These are phyloP conservation scores for Polypedilum vanderplanki DNA, from an alignment of 1,140 invertebrate species.

Conservation along the genomic window DNA sequence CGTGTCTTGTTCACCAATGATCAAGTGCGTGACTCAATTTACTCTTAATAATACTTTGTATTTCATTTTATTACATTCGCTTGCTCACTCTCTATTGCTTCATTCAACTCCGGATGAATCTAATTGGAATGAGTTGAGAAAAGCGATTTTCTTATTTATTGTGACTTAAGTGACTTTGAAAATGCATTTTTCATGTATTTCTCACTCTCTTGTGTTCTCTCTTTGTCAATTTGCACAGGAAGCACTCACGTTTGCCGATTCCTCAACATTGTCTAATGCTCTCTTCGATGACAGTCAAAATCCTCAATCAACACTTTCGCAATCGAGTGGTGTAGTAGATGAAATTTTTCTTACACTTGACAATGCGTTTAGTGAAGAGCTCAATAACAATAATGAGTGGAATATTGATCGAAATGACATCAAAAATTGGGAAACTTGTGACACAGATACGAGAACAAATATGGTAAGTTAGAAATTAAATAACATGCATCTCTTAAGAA, in stretches of 20 bases:
- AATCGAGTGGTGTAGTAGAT: conserved; percentile 48
- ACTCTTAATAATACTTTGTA: too few relatives aligned
- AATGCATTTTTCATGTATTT: conserved; percentile 6
- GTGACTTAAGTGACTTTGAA: conserved; percentile 9
- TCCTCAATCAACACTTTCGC: conserved; percentile 25
- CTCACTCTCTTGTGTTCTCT: not conserved
- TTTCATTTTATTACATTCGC: too few relatives aligned
- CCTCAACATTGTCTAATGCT: conserved; percentile 37
- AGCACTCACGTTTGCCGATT: conserved; percentile 40
- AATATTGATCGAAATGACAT: conserved; percentile 19
- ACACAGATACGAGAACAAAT: not conserved
- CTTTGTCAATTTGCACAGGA: conserved; percentile 32
- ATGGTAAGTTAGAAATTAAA: not conserved
- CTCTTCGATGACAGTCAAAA: conserved; percentile 42
- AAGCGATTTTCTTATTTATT: not conserved
- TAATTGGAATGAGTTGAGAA: conserved; percentile 20
- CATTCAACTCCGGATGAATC: not conserved
- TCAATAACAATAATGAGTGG: not conserved
- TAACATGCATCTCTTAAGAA: too few relatives aligned
- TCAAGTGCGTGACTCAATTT: conserved; percentile 34
- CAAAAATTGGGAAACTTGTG: not conserved
- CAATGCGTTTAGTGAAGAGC: conserved; percentile 57
- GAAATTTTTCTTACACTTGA: conserved; percentile 65
- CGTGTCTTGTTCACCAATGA: conserved; percentile 43
- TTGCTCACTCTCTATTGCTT: not conserved